Percentiles rank a stretch among this genome's conserved stretches.
These are phyloP conservation scores for Lutjanus campechanus DNA, from an alignment of 2,797 vertebrate genomes.

Conservation along the genomic window DNA sequence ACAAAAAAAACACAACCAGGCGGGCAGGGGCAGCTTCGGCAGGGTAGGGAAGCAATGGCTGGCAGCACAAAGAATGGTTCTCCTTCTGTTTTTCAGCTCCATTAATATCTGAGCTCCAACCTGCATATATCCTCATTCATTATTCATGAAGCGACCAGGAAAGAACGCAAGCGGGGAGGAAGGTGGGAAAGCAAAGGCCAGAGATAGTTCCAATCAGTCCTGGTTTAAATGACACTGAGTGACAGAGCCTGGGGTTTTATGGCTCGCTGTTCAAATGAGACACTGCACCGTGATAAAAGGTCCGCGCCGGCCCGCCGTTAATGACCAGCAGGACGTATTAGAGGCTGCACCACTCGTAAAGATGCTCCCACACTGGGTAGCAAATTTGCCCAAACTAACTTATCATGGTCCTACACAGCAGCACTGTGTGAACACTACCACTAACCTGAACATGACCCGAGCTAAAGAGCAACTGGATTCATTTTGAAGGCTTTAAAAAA, in stretches of 20 bases:
- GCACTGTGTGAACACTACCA: conserved; percentile 29
- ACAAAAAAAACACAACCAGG: conserved; percentile 17
- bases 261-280: conserved; percentile 88
- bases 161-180: conserved; percentile 67
- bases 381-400: conserved; percentile 58
- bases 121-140: conserved; percentile 95
- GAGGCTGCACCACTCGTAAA: conserved; percentile 87
- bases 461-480: conserved; percentile 25
- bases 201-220: conserved; percentile 95
- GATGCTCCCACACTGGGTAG: conserved; percentile 60
- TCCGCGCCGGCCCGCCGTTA: conserved; percentile 91
- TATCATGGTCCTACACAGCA: conserved; percentile 33
- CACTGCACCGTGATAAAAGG: conserved; percentile 90
- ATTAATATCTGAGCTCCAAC: conserved; percentile 91
- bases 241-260: conserved; percentile 96
- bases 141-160: conserved; percentile 91
- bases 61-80: conserved; percentile 85
- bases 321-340: conserved; percentile 94
- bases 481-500: conserved; percentile 8
- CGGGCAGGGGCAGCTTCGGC: conserved; percentile 66
- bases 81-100: conserved; percentile 90
- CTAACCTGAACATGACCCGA: conserved; percentile 39
- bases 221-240: conserved; percentile 98
- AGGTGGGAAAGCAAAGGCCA: conserved; percentile 93
- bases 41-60: conserved; percentile 80